Conservation (phyloP, 2,888 invertebrate genomes). For the Gibbula magus region DNA sequence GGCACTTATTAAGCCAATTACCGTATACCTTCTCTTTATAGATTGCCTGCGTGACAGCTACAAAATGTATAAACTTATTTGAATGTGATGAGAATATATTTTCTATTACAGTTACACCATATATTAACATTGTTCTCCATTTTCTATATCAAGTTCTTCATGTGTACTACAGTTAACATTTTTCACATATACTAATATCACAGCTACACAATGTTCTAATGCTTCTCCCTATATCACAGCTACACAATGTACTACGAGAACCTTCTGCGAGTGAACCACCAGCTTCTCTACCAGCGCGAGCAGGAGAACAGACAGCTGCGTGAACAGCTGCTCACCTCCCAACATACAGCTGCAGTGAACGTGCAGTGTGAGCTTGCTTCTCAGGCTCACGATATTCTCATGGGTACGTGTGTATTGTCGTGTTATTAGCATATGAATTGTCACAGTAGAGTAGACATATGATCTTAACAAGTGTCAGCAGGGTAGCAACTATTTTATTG, state of each 20-base stretch:
- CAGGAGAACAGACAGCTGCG: constrained; percentile 70
- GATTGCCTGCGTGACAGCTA: too few relatives aligned
- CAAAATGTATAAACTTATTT: too few relatives aligned
- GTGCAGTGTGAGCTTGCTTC: constrained; percentile 74
- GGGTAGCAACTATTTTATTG: too few relatives aligned
- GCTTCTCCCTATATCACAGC: constrained; percentile 45
- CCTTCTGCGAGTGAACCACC: constrained; percentile 69
- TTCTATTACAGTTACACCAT: too few relatives aligned
- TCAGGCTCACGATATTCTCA: constrained; percentile 69
- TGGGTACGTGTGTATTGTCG: constrained; percentile 52
- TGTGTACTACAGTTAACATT: neutral
- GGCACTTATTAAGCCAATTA: too few relatives aligned
- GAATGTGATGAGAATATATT: too few relatives aligned
- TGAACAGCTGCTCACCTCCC: constrained; percentile 62
- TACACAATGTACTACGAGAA: constrained; percentile 75
- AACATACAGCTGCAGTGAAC: constrained; percentile 64
- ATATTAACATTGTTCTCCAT: neutral
- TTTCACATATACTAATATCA: neutral
- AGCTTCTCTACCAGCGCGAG: constrained; percentile 71
- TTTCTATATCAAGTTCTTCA: neutral
- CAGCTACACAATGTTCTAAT: constrained; percentile 73
- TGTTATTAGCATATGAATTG: too few relatives aligned
- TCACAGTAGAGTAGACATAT: too few relatives aligned
- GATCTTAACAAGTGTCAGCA: too few relatives aligned
- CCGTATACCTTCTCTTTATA: too few relatives aligned